Conservation (phyloP, 2,888 invertebrate genomes). For the Parelbella ahira region DNA sequence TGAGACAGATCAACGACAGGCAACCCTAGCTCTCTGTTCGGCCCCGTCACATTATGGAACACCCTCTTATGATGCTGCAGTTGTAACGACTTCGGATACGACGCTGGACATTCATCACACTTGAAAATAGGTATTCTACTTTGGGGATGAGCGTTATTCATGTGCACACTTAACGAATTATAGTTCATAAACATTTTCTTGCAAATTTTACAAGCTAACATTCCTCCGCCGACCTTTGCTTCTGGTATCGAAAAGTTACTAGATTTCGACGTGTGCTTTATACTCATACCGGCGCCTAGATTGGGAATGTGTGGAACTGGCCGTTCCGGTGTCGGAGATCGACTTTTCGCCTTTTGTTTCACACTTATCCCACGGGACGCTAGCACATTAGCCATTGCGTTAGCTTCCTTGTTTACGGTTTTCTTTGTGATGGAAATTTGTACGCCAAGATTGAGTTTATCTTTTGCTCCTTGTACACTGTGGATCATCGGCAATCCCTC, state of each 20-base stretch:
- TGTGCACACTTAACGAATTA: conserved; percentile 58
- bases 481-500: conserved; percentile 87
- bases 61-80: conserved; percentile 81
- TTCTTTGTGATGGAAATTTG: conserved; percentile 85
- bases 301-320: conserved; percentile 70
- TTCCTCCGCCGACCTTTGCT: conserved; percentile 63
- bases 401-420: conserved; percentile 84
- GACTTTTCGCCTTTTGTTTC: conserved; percentile 82
- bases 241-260: conserved; percentile 68
- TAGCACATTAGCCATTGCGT: conserved; percentile 87
- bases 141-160: conserved; percentile 63
- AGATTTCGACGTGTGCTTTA: conserved; percentile 73
- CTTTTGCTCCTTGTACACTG: conserved; percentile 84
- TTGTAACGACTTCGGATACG: conserved; percentile 85
- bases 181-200: conserved; percentile 70
- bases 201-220: conserved; percentile 66
- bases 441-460: conserved; percentile 85
- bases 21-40: conserved; percentile 83
- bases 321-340: conserved; percentile 66
- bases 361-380: conserved; percentile 89
- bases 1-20: conserved; percentile 87
- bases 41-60: conserved; percentile 68
- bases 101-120: conserved; percentile 86
- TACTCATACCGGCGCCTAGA: conserved; percentile 73
- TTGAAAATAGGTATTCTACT: conserved; percentile 70